Conservation (phyloP, 2,797 vertebrate species). For the Phoeniculus purpureus region DNA sequence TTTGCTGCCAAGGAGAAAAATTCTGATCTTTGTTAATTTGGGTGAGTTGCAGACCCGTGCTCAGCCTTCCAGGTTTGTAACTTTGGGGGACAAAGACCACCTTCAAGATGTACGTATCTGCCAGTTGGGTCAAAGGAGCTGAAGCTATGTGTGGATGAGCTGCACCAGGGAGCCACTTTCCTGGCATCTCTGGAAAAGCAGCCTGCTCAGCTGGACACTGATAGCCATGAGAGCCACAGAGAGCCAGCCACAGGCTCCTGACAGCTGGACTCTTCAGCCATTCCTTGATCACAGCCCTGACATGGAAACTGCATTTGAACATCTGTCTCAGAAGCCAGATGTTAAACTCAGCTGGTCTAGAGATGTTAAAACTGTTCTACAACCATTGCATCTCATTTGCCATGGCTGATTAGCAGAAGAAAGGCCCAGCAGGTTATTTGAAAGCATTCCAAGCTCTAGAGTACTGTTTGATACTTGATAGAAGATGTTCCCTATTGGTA, state of each 20-base stretch:
- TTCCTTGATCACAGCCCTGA: background rate
- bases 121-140: background rate
- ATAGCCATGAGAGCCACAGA: background rate
- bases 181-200: background rate
- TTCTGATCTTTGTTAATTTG: background rate
- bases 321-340: background rate
- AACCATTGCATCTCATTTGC: background rate
- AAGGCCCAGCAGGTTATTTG: background rate
- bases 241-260: background rate
- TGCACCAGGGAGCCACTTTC: background rate
- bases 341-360: background rate
- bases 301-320: background rate
- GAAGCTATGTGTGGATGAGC: background rate
- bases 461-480: background rate
- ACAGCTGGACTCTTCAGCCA: background rate
- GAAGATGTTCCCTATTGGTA: background rate
- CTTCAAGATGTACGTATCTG: background rate
- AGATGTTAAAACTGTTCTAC: background rate
- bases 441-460: background rate
- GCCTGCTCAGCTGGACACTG: background rate
- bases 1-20: background rate
- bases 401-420: background rate
- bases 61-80: background rate
- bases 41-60: background rate
- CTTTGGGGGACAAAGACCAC: background rate